Evolutionary conservation across 2,888 invertebrate genomes (phyloP).

Genomic region (Drosophila flavopinicola): DNA sequence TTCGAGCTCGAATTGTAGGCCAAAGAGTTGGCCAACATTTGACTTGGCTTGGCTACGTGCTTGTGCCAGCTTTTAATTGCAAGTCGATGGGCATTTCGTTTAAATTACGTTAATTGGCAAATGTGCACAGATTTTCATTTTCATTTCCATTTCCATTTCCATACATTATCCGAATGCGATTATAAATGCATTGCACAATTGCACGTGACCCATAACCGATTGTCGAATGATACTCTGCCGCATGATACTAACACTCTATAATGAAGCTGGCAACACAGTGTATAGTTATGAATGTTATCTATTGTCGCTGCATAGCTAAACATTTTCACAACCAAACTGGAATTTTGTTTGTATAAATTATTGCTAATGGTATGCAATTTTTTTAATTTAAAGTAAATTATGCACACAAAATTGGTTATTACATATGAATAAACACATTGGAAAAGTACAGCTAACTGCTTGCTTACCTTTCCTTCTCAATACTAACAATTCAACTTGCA

Average conservation of each 20-base stretch:
- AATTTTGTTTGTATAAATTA: too few species aligned
- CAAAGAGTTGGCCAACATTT: constrained; percentile 25
- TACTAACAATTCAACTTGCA: too few species aligned
- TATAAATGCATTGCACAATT: constrained; percentile 10
- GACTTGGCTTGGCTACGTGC: constrained; percentile 43
- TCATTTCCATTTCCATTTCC: constrained; percentile 20
- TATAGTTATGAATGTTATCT: too few species aligned
- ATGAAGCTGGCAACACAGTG: background rate
- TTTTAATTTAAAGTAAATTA: too few species aligned
- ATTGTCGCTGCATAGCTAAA: too few species aligned
- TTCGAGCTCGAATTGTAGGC: constrained; percentile 1
- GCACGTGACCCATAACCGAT: constrained; percentile 36
- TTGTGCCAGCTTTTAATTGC: constrained; percentile 62
- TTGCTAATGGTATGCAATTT: too few species aligned
- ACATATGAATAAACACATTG: too few species aligned
- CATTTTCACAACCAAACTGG: too few species aligned
- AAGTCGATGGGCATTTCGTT: constrained; percentile 50
- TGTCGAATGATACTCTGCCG: constrained; percentile 4
- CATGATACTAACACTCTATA: background rate
- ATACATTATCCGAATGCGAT: constrained; percentile 20
- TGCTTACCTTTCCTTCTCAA: too few species aligned
- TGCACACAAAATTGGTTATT: too few species aligned
- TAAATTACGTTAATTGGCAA: constrained; percentile 75
- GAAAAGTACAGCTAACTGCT: too few species aligned
- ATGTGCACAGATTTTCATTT: constrained; percentile 52